phyloP scores from a whole-genome alignment of 2,113 vertebrate species.

The Phasianus colchicus region DNA sequence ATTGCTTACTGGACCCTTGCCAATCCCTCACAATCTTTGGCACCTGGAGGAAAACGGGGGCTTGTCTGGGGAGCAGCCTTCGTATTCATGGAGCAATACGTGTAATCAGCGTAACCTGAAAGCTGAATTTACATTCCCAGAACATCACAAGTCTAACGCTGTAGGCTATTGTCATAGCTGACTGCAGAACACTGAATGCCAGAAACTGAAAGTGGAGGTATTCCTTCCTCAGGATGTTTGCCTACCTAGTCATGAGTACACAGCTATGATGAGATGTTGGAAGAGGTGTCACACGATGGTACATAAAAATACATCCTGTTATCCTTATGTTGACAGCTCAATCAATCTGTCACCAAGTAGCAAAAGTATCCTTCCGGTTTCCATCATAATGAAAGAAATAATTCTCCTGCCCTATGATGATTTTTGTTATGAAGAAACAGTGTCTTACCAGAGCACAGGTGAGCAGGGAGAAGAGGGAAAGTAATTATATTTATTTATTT shows the following conservation, averaged over 20 bases:
- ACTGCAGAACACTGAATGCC: neutral
- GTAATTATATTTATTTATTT: neutral
- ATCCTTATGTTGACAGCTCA: neutral
- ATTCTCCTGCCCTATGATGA: neutral
- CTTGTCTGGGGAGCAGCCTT: neutral
- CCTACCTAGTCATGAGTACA: neutral
- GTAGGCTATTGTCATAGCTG: neutral
- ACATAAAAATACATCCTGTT: neutral
- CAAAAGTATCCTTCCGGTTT: neutral
- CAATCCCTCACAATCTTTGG: neutral
- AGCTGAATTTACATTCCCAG: neutral
- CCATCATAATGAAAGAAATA: neutral
- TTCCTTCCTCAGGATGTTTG: neutral
- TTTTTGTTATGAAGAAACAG: neutral
- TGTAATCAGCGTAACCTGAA: neutral
- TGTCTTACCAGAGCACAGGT: neutral
- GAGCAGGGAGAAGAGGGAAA: neutral
- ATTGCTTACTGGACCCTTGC: neutral
- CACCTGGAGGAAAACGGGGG: neutral
- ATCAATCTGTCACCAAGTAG: neutral
- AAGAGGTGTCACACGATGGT: neutral
- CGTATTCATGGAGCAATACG: neutral
- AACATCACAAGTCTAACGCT: neutral
- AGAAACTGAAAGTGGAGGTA: rapidly evolving
- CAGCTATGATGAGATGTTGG: neutral